Evolutionary conservation across 1,140 invertebrate species (phyloP), one percentile per base, ranked within the genome.

Genomic region (Apis cerana): DNA sequence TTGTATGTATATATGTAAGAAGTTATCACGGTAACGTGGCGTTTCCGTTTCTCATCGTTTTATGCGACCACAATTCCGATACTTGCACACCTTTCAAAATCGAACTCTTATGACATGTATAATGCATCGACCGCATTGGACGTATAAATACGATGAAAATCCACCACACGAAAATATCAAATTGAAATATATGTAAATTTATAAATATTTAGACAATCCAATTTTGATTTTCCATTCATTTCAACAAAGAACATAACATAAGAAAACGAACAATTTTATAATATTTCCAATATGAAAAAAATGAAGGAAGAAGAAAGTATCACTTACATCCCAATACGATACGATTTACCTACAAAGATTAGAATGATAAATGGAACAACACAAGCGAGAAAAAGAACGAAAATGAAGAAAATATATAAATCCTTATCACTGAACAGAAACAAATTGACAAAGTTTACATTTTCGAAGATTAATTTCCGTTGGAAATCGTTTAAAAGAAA

Each of bases 391-490:
- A 21, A 21, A 48, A 21, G 15, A 67, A n/a, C 7, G 15, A 48
- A 67, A 21, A 5, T 10, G 0, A 43, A 43, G 17, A 4, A 4
- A 43, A 67, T 7, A 17, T 12, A 21, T 13, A 5, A 48, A 68
- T 59, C 58, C 1, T 17, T 15, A 21, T 21, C 0, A 48, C 59
- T 15, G 7, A 11, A 15, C 13, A 1, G 11, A 12, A 11, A n/a
- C 1, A 27, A 27, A 2, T n/a, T 10, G 11, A 19, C 54, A 70
- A 70, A 11, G n/a, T 15, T 52, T 52, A 1, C 11, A 62, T 64
- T 72, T 61, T 27, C 65, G 80, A 62, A 83, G 83, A 87, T 87
- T 75, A 87, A 87, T 87, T 87, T 87, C 80, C 80, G 27, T 83
- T 87, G 85, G 81, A 86, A 83, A 74, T 67, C 52, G 56, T 33